phyloP scores from a whole-genome alignment of 2,888 invertebrate genomes.

The Myopa testacea region DNA sequence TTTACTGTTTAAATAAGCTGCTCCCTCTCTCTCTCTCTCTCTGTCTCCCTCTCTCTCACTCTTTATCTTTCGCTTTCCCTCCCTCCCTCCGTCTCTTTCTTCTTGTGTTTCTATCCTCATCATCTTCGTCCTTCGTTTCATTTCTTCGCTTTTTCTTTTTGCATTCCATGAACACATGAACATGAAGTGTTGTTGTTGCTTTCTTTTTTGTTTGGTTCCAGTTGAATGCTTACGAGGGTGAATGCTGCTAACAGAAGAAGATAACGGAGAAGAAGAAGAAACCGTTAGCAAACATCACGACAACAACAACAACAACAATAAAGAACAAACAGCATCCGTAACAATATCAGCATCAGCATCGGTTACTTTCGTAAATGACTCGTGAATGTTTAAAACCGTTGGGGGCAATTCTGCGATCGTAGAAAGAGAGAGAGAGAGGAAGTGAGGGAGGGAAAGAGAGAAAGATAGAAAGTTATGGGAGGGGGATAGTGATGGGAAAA shows the following conservation, averaged over 20 bases:
- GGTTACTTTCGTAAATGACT: constrained; percentile 17
- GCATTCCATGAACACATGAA: background rate
- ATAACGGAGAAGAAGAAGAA: background rate
- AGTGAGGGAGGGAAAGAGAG: background rate
- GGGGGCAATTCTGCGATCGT: constrained; percentile 13
- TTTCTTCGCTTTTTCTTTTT: background rate
- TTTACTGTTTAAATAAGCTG: too few species aligned
- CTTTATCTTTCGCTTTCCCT: too few species aligned
- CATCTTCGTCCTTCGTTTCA: background rate
- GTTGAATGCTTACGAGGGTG: background rate
- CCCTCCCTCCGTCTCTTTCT: too few species aligned
- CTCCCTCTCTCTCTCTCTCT: too few species aligned
- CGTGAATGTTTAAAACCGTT: constrained; percentile 15
- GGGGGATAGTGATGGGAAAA: too few species aligned
- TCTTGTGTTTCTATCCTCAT: background rate
- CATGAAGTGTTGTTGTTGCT: too few species aligned
- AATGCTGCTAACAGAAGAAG: background rate
- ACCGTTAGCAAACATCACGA: background rate
- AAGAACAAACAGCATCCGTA: background rate
- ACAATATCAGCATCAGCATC: background rate
- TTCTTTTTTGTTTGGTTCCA: too few species aligned
- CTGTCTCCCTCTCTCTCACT: too few species aligned
- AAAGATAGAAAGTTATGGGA: too few species aligned
- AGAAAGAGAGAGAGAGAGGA: too few species aligned
- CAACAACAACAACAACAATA: background rate